A percentile compares a stretch with the other conserved stretches of the same genome.
These are phyloP conservation scores for Falco naumanni DNA, from an alignment of 2,797 vertebrate genomes.

Conservation along the genomic window DNA sequence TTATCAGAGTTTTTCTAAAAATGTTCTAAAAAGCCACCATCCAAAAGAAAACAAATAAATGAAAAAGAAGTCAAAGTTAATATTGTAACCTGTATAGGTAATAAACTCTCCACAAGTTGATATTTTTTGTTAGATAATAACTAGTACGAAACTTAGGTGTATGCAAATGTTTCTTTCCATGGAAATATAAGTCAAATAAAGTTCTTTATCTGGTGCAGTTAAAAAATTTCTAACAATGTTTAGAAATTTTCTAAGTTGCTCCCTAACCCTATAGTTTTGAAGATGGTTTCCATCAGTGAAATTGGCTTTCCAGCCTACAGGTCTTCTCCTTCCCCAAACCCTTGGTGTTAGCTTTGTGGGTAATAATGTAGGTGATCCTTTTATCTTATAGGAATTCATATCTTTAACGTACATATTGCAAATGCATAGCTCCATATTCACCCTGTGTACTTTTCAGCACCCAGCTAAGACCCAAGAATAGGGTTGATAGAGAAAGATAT, in stretches of 20 bases:
- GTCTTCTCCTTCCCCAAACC: background rate
- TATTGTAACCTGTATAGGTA: rapidly evolving
- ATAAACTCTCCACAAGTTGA: background rate
- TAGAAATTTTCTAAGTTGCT: background rate
- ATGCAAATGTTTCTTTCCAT: background rate
- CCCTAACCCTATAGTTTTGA: background rate
- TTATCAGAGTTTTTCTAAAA: background rate
- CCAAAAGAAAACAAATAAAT: background rate
- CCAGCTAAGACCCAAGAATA: background rate
- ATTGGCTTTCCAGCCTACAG: background rate
- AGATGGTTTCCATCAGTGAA: background rate
- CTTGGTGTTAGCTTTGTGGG: background rate
- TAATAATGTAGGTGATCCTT: background rate
- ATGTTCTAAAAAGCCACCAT: background rate
- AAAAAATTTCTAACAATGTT: background rate
- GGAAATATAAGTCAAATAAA: background rate
- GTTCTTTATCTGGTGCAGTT: background rate
- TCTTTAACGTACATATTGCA: background rate
- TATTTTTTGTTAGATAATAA: background rate
- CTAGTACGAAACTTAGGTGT: background rate
- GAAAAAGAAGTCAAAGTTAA: background rate
- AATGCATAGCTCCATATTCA: background rate
- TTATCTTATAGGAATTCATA: background rate
- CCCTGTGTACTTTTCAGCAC: background rate
- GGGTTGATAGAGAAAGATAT: background rate